Base-by-base conservation (phyloP, 2,113 vertebrate species). In the Merops nubicus region DNA sequence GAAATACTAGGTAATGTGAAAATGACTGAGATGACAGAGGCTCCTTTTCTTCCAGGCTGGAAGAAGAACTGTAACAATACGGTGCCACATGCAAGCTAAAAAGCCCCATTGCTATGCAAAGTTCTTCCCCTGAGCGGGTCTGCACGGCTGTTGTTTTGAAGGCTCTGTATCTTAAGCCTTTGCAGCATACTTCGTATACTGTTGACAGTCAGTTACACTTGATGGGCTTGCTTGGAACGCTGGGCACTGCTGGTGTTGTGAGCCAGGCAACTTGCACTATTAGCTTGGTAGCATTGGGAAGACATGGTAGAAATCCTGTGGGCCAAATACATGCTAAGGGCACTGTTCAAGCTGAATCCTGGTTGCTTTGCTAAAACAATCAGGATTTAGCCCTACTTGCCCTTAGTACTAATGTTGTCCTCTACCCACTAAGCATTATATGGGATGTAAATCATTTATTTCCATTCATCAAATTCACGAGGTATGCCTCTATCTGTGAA, bases 371-470 rank as follows among this genome's bases (percentile, higher is more conserved):
- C 56, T 53, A 12, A 68, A 86, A 63, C 47, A 75, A 42, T 92
- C 43, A 86, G 79, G 29, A 68, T 90, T 78, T 93, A 79, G 60
- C 65, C 47, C 51, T 84, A 5, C 21, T 20, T 45, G 69, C 20
- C 77, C 54, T 83, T 92, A 47, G 21, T 91, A 45, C 82, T 54
- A 73, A 53, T 81, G 57, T 75, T 91, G 53, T 84, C 59, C 47
- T 93, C 45, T 86, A 54, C 40, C 57, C 47, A 65, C 57, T 76
- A 40, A 76, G 74, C 84, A 54, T 89, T 91, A 67, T 56, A 69
- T 91, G 88, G 57, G 38, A 56, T 59, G 88, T 67, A 92, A 93
- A 88, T 93, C 33, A 65, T 72, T 92, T 95, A 53, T 94, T 95
- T 95, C 94, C 89, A 91, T 86, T 88, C 69, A 67, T 86, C 81